Evolutionary conservation across 2,888 invertebrate species (phyloP), one percentile per base, ranked within the genome.

Genomic region (Hirtodrosophila duncani): DNA sequence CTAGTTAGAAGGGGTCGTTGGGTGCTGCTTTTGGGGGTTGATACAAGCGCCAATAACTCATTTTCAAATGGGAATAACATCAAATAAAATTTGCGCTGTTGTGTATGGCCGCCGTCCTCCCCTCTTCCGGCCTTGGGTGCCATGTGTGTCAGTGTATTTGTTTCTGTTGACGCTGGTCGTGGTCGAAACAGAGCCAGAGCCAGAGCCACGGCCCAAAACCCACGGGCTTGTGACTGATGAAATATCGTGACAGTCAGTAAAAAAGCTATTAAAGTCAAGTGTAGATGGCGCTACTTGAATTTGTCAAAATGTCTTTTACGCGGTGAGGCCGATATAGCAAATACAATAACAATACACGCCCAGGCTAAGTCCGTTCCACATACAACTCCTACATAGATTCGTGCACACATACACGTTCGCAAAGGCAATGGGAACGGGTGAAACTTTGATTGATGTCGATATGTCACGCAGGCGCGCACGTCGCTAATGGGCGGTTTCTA

Each of bases 391-490:
- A 34, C 24, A n/a, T n/a, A 36, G 43, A 27, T 27, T 34, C 33
- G 26, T 14, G 24, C 20, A 20, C 16, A 42, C 29, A 24, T 31
- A 21, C 23, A 7, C 10, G 23, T 7, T 30, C 45, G 20, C 55
- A 39, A 20, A 43, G 41, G 43, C 49, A 52, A 38, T 45, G 34
- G 56, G 53, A 80, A 79, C 69, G 82, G 82, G 83, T 74, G 78
- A 81, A 82, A 79, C 82, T 81, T 82, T 83, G 84, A 83, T 83
- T 84, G 84, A 83, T 83, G 81, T 67, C 71, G 61, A 77, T 68
- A 63, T 83, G 84, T 83, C 83, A 83, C 83, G 83, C 84, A 84
- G 82, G 75, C 80, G 84, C 84, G 82, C 84, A 83, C 83, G 83
- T 84, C 80, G 83, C 79, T 83, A 82, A 84, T 77, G 77, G 75